These are phyloP conservation scores for Calameuta filiformis DNA, from an alignment of 2,888 invertebrate species.

Conservation along the genomic window DNA sequence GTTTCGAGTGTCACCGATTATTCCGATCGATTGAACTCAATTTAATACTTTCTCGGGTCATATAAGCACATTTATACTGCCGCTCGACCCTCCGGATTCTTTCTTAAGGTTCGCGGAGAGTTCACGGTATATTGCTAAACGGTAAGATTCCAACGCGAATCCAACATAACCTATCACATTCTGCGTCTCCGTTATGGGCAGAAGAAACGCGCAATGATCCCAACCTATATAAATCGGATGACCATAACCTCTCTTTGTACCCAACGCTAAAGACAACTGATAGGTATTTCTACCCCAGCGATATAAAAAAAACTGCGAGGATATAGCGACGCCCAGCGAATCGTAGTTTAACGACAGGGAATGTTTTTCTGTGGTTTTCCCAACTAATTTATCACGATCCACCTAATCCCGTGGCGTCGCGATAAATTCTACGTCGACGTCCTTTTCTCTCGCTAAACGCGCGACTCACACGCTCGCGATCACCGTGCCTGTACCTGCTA, in stretches of 20 bases:
- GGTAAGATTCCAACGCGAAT: neutral
- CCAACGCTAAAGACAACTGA: neutral
- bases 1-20: constrained; percentile 6
- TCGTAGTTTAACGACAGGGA: neutral
- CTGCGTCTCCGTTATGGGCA: neutral
- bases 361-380: neutral
- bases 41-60: constrained; percentile 6
- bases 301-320: neutral
- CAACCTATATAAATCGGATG: neutral
- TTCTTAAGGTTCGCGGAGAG: neutral
- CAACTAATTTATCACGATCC: neutral
- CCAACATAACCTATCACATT: neutral
- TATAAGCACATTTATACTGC: neutral
- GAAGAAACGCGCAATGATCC: neutral
- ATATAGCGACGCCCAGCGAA: neutral
- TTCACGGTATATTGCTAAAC: neutral
- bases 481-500: neutral
- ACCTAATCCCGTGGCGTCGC: neutral
- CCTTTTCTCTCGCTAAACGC: neutral
- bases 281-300: neutral
- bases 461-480: neutral
- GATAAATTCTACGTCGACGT: neutral
- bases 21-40: constrained; percentile 13
- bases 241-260: neutral
- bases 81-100: neutral